A percentile compares a stretch with the other conserved stretches of the same genome.
phyloP scores from a whole-genome alignment of 2,888 invertebrate species.

The Ganaspis brasiliensis region DNA sequence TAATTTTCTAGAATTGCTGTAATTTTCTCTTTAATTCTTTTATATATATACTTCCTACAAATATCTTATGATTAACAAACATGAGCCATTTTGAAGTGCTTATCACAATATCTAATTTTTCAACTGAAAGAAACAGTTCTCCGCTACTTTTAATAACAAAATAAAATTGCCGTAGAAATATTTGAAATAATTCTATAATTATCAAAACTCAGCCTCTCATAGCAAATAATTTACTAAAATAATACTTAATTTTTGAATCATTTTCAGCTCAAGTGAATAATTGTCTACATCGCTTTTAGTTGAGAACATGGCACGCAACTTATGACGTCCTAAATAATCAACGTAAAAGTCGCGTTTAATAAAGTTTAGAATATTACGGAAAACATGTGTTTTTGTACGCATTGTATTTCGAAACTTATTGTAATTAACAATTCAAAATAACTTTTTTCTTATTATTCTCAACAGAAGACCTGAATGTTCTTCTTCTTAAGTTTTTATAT shows the following conservation, averaged over 20 bases:
- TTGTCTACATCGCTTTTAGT: background rate
- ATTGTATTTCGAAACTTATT: too few relatives aligned
- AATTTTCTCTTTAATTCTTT: too few relatives aligned
- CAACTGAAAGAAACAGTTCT: background rate
- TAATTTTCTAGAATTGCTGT: too few relatives aligned
- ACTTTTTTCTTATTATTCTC: too few relatives aligned
- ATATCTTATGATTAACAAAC: too few relatives aligned
- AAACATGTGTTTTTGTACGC: too few relatives aligned
- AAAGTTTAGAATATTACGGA: background rate
- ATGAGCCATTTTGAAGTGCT: too few relatives aligned
- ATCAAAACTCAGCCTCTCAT: background rate
- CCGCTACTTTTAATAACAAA: background rate
- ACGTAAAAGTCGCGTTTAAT: conserved; percentile 11
- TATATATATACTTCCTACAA: too few relatives aligned
- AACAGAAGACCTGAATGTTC: too few relatives aligned
- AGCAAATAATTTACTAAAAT: conserved; percentile 2
- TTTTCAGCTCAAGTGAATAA: conserved; percentile 19
- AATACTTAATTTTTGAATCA: conserved; percentile 1
- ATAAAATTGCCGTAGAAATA: background rate
- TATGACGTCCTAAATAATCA: background rate
- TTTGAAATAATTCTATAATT: background rate
- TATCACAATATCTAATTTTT: too few relatives aligned
- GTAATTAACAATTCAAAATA: too few relatives aligned
- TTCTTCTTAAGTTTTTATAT: too few relatives aligned
- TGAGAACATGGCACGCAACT: background rate